Evolutionary conservation across 2,888 invertebrate genomes (phyloP).

Genomic region (Agelastica alni): DNA sequence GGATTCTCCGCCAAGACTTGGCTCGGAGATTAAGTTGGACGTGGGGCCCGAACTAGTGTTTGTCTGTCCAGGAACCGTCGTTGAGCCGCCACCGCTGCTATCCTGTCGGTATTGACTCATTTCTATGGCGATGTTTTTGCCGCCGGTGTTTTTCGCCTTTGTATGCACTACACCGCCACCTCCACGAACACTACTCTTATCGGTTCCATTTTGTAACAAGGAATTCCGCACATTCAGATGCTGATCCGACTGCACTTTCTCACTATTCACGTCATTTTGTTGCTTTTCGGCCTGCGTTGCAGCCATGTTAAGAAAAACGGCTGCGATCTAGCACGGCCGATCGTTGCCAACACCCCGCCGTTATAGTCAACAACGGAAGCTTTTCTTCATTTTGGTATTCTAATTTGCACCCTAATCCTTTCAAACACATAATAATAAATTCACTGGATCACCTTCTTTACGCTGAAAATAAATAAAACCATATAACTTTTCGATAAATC

Average conservation of each 20-base stretch:
- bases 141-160: constrained; percentile 70
- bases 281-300: constrained; percentile 84
- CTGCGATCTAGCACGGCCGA: constrained; percentile 58
- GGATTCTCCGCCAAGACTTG: constrained; percentile 34
- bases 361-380: constrained; percentile 56
- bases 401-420: constrained; percentile 53
- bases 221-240: constrained; percentile 67
- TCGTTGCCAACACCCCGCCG: constrained; percentile 67
- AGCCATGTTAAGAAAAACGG: constrained; percentile 72
- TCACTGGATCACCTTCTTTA: constrained; percentile 52
- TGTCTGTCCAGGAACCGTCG: constrained; percentile 49
- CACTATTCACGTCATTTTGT: constrained; percentile 73
- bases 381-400: constrained; percentile 55
- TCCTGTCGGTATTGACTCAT: constrained; percentile 76
- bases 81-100: constrained; percentile 58
- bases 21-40: constrained; percentile 39
- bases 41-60: constrained; percentile 45
- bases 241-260: constrained; percentile 69
- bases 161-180: constrained; percentile 62
- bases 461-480: constrained; percentile 54
- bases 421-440: constrained; percentile 59
- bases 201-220: constrained; percentile 77
- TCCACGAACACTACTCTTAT: constrained; percentile 71
- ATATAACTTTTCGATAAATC: constrained; percentile 57
- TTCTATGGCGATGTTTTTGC: constrained; percentile 59